Percentiles rank a stretch among this genome's conserved stretches.
Conservation (phyloP, 1,140 invertebrate species). For the Drosophila malerkotliana region DNA sequence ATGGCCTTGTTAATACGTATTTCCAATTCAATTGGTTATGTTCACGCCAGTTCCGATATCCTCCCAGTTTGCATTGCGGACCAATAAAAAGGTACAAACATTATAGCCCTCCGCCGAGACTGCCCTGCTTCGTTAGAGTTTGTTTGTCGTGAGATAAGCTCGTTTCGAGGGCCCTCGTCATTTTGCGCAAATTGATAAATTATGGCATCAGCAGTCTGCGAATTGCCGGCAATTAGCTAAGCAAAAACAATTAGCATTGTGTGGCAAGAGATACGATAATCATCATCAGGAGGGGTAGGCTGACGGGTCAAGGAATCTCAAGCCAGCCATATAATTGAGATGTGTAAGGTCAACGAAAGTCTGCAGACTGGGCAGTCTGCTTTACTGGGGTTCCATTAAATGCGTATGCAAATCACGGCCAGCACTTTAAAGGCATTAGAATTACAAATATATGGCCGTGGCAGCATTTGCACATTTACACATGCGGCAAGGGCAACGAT, state of each 20-base stretch:
- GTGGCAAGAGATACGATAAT: conserved; percentile 53
- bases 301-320: conserved; percentile 40
- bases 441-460: conserved; percentile 63
- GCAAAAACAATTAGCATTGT: conserved; percentile 62
- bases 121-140: conserved; percentile 52
- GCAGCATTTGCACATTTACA: conserved; percentile 25
- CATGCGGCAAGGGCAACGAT: conserved; percentile 43
- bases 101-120: conserved; percentile 9
- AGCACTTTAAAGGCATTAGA: conserved; percentile 74
- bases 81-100: conserved; percentile 68
- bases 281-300: neutral
- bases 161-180: conserved; percentile 61
- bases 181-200: conserved; percentile 76
- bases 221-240: conserved; percentile 71
- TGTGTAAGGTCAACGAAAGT: conserved; percentile 46
- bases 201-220: conserved; percentile 37
- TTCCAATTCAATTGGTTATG: conserved; percentile 71
- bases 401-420: conserved; percentile 61
- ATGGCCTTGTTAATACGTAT: conserved; percentile 62
- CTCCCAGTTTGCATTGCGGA: conserved; percentile 59
- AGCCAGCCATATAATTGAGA: conserved; percentile 53
- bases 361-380: conserved; percentile 1
- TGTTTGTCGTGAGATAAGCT: conserved; percentile 75
- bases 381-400: conserved; percentile 8
- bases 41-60: conserved; percentile 4